phyloP scores from a whole-genome alignment of 2,797 vertebrate genomes.

The Sebastes matsubarae region DNA sequence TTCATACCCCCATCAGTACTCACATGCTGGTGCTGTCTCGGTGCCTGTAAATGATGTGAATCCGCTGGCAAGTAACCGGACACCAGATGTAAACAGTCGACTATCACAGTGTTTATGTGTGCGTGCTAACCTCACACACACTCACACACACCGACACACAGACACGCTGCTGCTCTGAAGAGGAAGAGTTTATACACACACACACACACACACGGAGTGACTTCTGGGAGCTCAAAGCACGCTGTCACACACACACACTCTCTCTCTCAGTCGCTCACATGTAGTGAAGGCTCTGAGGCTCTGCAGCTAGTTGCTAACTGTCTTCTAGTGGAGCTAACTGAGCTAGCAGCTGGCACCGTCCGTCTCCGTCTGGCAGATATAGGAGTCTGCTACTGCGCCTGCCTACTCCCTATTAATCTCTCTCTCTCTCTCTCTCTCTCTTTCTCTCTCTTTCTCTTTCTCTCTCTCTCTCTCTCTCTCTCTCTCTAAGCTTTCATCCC shows the following conservation, averaged over 20 bases:
- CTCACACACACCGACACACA: background rate
- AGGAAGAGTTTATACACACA: slow-evolving; percentile 40
- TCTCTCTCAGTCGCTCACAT: slow-evolving; percentile 13
- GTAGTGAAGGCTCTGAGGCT: slow-evolving; percentile 11
- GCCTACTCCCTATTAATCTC: slow-evolving; percentile 53
- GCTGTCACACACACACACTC: slow-evolving; percentile 17
- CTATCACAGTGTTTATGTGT: slow-evolving; percentile 34
- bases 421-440: slow-evolving; percentile 31
- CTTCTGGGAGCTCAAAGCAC: slow-evolving; percentile 43
- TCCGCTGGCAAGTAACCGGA: slow-evolving; percentile 68
- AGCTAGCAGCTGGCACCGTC: slow-evolving; percentile 70
- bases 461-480: background rate
- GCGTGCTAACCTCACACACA: slow-evolving; percentile 34
- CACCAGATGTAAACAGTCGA: slow-evolving; percentile 63
- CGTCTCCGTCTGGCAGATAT: slow-evolving; percentile 50
- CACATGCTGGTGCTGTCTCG: slow-evolving; percentile 62
- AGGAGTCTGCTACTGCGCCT: slow-evolving; percentile 64
- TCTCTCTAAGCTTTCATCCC: slow-evolving; percentile 23
- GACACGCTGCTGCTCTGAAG: slow-evolving; percentile 1
- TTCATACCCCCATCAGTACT: slow-evolving; percentile 57
- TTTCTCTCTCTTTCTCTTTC: slow-evolving; percentile 7
- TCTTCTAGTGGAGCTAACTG: slow-evolving; percentile 55
- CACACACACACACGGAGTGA: slow-evolving; percentile 29
- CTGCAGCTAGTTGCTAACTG: slow-evolving; percentile 68
- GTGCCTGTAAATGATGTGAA: slow-evolving; percentile 34